Evolutionary conservation across 2,888 invertebrate genomes (phyloP), one percentile per base, ranked within the genome.

Genomic region (Dendrolimus houi): DNA sequence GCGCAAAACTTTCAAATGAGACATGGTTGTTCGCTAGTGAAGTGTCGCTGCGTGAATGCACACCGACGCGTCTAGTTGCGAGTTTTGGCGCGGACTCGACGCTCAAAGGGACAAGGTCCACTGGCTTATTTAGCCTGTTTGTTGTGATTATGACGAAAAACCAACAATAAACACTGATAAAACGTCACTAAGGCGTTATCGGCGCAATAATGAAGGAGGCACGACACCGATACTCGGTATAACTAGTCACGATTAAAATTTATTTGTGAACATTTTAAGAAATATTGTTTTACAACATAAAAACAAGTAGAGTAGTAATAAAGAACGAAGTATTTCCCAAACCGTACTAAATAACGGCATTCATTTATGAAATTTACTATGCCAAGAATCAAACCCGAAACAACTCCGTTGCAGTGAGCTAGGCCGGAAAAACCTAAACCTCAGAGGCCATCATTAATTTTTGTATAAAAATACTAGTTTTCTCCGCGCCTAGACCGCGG

Each of bases 1-100:
- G 83, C 89, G 88, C 72, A 90, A 75, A 73, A 85, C 77, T 84
- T 89, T 89, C 68, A 88, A 77, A 76, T 81, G 81, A 62, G 88
- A 85, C 89, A 88, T 89, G 67, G 74, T 81, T 84, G 80, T 81
- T 78, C 75, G 67, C 77, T 71, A 75, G 81, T 74, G 75, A 65
- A 76, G 64, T 66, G 79, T 69, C 72, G 63, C 72, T 74, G 71
- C 71, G 70, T 74, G 67, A 85, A 78, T 84, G 84, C 74, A 65
- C 66, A 64, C 68, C 60, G 66, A 64, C 68, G 71, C 65, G 61
- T 64, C 62, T 58, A 65, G 62, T 61, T 60, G 47, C 61, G 66
- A 69, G 74, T 80, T 81, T 87, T 86, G 87, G 87, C 84, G 81
- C 81, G 78, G 65, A 70, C 75, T 64, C 63, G 64, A 65, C 68